Evolutionary conservation across 2,888 invertebrate genomes (phyloP).

Genomic region (Oconnorella tubifera): DNA sequence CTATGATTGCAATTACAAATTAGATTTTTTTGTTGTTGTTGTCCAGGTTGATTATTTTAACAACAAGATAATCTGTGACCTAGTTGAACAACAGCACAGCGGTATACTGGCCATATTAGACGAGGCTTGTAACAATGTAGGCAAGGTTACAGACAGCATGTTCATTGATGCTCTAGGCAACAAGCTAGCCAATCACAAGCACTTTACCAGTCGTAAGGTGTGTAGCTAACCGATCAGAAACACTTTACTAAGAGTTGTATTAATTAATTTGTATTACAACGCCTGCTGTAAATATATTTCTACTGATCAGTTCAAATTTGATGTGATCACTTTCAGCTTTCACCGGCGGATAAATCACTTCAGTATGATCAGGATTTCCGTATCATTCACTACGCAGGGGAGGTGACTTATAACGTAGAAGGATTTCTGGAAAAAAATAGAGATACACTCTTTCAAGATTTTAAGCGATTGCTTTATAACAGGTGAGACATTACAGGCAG

Average conservation of each 20-base stretch:
- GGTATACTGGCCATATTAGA: slow-evolving; percentile 90
- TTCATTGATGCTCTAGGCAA: slow-evolving; percentile 89
- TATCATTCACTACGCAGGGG: slow-evolving; percentile 89
- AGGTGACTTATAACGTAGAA: slow-evolving; percentile 80
- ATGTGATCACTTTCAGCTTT: no score
- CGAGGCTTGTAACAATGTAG: slow-evolving; percentile 93
- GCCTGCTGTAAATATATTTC: no score
- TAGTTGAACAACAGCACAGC: slow-evolving; percentile 85
- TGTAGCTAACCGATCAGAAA: no score
- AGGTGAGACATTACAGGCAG: no score
- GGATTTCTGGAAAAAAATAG: slow-evolving; percentile 97
- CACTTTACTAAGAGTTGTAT: no score
- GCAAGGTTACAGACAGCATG: slow-evolving; percentile 79
- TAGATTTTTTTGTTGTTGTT: no score
- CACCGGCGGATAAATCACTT: slow-evolving; percentile 59
- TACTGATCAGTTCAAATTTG: no score
- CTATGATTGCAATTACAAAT: no score
- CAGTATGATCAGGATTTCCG: slow-evolving; percentile 57
- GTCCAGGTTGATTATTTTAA: slow-evolving; percentile 92
- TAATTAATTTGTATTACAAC: no score
- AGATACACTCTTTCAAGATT: slow-evolving; percentile 93
- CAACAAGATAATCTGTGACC: slow-evolving; percentile 73
- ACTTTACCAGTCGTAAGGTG: slow-evolving; percentile 71
- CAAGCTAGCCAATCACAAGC: slow-evolving; percentile 75
- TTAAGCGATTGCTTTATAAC: slow-evolving; percentile 83